Base-by-base conservation (phyloP, 2,888 invertebrate genomes). In the Creontiades dilutus region DNA sequence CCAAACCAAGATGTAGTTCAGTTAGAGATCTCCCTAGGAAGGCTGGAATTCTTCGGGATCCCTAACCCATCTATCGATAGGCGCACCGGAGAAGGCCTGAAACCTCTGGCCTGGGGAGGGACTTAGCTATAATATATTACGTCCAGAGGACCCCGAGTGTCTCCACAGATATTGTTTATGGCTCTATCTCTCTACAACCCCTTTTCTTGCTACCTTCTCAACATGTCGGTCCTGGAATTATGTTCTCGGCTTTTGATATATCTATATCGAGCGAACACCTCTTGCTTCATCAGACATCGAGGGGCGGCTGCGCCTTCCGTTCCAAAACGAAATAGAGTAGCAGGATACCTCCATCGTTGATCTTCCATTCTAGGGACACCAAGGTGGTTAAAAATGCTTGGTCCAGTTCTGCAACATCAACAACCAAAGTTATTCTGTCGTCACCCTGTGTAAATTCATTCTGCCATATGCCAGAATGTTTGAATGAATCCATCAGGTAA, bases 111-210 rank as follows among this genome's bases (percentile, higher is more conserved):
- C 23, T 27, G 68, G 12, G 27, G 68, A 27, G 16, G 27, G 68
- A 68, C 68, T 47, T 80, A 46, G 46, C n/a, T 46, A 11, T 47
- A 80, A 80, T 80, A 80, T 80, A 80, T 80, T 47, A 80, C 28
- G n/a, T 19, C 47, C 47, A 80, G 78, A 80, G 78, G 78, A 19
- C 78, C 78, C 78, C 37, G 78, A 47, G 78, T 80, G 46, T 80
- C 78, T 80, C 78, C 46, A 19, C 46, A 11, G 47, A 19, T 80
- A 80, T 80, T 80, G 37, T 80, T 80, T 80, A 80, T 80, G 47
- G 19, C 78, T 80, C 78, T 80, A 80, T 80, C 78, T 80, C 78
- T 19, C 78, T 80, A 37, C 78, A 80, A 37, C 78, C 78, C 78
- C 78, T 80, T 47, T 80, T 47, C 37, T 47, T 47, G 47, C 78